Evolutionary conservation across 1,140 invertebrate genomes (phyloP), one percentile per base, ranked within the genome.

Genomic region (Agrypnia vestita): DNA sequence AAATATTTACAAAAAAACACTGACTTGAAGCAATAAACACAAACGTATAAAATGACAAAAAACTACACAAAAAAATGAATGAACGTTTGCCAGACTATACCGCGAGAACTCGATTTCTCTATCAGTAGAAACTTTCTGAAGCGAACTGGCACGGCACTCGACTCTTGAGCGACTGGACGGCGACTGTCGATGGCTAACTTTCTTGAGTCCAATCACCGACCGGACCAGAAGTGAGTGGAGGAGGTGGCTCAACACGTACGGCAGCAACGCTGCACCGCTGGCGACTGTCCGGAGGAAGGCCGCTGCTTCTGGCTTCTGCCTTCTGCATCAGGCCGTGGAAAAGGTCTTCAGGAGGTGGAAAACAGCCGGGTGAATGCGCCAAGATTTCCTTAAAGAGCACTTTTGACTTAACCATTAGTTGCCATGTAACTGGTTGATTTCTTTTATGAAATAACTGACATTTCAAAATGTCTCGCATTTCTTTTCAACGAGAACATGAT

Each of bases 361-460:
- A 64, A 64, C 13, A 9, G n/a, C 35, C 61, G 61, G 61, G 61
- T 64, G 61, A 64, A 64, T 13, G 61, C 61, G 35, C 61, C 61
- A 44, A 64, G 21, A 25, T 64, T 64, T 35, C 35, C 61, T 59
- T 19, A 59, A 59, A 21, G 21, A 21, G 55, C 17, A 59, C 55
- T 59, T 19, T 13, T 64, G 35, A 64, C 61, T 64, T n/a, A 62
- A 25, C 4, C n/a, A 19, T 64, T 35, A 64, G n/a, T 64, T 3
- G 25, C 35, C n/a, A 9, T 51, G 35, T 64, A 25, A 43, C 61
- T 25, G 35, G 61, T 12, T 35, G 61, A 64, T 64, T 64, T 64
- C 61, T 64, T 35, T 25, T 64, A 43, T 43, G n/a, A 64, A 35
- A 25, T 64, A 19, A 64, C 13, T 25, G 3, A 59, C 61, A 43